Conservation (phyloP, 1,140 invertebrate species). For the Drosophila cardini region DNA sequence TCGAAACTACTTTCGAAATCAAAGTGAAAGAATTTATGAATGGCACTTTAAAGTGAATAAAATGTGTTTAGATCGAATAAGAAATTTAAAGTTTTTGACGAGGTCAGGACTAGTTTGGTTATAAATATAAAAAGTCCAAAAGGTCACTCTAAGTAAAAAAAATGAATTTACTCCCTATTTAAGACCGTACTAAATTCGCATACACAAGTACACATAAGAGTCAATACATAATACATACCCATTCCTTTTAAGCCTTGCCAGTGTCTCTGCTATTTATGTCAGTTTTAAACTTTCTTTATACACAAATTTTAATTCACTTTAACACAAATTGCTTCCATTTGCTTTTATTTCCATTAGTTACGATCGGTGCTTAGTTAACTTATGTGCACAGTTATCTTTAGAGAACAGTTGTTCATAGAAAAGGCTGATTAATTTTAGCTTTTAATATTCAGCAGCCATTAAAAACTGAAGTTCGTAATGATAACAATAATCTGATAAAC, state of each 20-base stretch:
- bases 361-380: background rate
- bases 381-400: background rate
- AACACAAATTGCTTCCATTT: too few species aligned
- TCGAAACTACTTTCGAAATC: slow-evolving; percentile 11
- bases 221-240: slow-evolving; percentile 11
- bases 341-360: slow-evolving; percentile 1
- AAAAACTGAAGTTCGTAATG: slow-evolving; percentile 13
- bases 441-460: slow-evolving; percentile 18
- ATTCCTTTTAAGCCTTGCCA: slow-evolving; percentile 12
- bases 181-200: background rate
- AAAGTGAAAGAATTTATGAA: slow-evolving; percentile 9
- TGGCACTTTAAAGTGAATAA: background rate
- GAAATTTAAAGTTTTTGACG: slow-evolving; percentile 22
- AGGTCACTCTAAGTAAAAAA: background rate
- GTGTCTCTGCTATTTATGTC: background rate
- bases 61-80: background rate
- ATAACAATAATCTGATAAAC: slow-evolving; percentile 8
- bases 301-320: slow-evolving; percentile 9
- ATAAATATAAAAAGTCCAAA: background rate
- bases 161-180: background rate
- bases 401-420: background rate
- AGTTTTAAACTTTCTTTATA: slow-evolving; percentile 19
- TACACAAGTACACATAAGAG: background rate
- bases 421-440: slow-evolving; percentile 1
- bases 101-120: slow-evolving; percentile 38